phyloP scores from a whole-genome alignment of 2,113 vertebrate genomes.

The Halichoerus grypus region DNA sequence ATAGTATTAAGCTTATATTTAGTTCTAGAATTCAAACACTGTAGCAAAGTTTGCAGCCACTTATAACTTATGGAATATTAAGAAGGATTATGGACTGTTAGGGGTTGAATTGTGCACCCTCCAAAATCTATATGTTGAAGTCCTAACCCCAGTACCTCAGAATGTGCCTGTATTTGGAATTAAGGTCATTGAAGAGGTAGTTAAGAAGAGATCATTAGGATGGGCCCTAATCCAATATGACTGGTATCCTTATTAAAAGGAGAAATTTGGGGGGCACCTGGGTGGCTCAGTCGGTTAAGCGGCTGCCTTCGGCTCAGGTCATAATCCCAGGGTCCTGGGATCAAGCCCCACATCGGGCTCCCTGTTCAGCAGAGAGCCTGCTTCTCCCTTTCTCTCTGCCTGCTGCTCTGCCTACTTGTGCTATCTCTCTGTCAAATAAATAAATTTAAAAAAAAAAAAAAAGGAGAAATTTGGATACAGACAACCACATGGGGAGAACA shows the following conservation, averaged over 20 bases:
- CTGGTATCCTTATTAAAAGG: constrained; percentile 4
- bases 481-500: not conserved
- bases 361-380: too few species aligned
- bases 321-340: too few species aligned
- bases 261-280: not conserved
- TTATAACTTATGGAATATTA: constrained; percentile 12
- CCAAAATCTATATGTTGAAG: not conserved
- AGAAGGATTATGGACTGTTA: not conserved
- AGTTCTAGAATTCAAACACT: not conserved
- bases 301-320: too few species aligned
- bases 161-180: constrained; percentile 36
- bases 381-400: too few species aligned
- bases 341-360: too few species aligned
- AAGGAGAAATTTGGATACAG: not conserved
- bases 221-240: not conserved
- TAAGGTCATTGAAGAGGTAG: not conserved
- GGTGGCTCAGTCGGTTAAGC: too few species aligned
- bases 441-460: not conserved
- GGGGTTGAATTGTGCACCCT: not conserved
- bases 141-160: not conserved
- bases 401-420: too few species aligned
- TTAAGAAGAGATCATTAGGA: not conserved
- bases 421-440: too few species aligned
- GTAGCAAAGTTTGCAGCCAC: not conserved
- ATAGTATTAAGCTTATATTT: not conserved